These are phyloP conservation scores for Anguilla obscura DNA, from an alignment of 2,797 vertebrate genomes.

Conservation along the genomic window DNA sequence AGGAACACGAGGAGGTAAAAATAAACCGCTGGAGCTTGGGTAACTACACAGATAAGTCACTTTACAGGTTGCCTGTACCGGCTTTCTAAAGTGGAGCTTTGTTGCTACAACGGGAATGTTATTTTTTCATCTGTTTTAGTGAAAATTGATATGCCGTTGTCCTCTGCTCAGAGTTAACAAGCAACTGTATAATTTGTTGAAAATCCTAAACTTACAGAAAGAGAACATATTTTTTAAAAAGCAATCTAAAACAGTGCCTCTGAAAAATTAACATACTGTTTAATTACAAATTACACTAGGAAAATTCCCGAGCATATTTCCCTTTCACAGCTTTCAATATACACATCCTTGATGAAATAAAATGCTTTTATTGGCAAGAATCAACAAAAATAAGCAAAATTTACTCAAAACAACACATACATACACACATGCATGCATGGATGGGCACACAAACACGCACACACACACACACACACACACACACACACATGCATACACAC, in stretches of 20 bases:
- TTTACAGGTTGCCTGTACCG: conserved; percentile 80
- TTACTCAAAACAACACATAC: neutral
- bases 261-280: neutral
- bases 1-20: conserved; percentile 89
- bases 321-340: neutral
- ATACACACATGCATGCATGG: neutral
- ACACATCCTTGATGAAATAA: neutral
- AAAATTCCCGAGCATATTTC: neutral
- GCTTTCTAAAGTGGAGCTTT: conserved; percentile 83
- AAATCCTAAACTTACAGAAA: neutral
- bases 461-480: no score
- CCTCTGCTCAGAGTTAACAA: conserved; percentile 31
- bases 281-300: neutral
- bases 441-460: neutral
- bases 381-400: neutral
- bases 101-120: conserved; percentile 54
- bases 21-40: conserved; percentile 86
- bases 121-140: conserved; percentile 55
- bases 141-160: conserved; percentile 40
- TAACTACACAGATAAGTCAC: conserved; percentile 81
- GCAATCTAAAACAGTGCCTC: neutral
- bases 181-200: conserved; percentile 10
- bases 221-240: neutral
- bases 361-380: neutral
- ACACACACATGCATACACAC: neutral